These are phyloP conservation scores for Pelusios castaneus DNA, from an alignment of 2,113 vertebrate genomes.

Conservation along the genomic window DNA sequence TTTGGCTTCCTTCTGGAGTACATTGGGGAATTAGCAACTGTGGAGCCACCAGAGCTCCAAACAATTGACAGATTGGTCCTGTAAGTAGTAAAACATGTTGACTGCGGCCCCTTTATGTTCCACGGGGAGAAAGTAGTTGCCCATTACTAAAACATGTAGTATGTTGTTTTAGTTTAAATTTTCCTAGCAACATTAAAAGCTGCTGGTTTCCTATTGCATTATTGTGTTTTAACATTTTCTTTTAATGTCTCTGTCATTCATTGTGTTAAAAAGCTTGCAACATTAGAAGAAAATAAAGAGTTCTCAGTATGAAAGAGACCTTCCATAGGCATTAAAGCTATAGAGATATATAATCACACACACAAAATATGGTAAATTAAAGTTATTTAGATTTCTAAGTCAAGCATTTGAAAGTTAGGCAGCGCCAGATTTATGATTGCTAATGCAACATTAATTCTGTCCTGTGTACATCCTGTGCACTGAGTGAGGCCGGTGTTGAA, in stretches of 20 bases:
- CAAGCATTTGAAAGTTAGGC: constrained; percentile 1
- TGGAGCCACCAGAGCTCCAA: constrained; percentile 82
- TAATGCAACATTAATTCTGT: background rate
- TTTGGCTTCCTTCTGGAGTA: constrained; percentile 93
- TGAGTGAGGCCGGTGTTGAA: background rate
- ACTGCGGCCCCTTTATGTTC: background rate
- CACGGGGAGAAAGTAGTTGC: background rate
- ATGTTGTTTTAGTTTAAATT: background rate
- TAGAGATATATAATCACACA: background rate
- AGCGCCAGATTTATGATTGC: background rate
- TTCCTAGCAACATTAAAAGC: background rate
- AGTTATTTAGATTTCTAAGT: background rate
- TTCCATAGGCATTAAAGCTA: background rate
- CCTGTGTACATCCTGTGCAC: background rate
- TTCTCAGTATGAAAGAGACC: background rate
- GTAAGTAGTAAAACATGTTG: constrained; percentile 79
- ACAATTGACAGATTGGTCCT: constrained; percentile 84
- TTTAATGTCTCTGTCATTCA: background rate
- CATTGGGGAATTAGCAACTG: constrained; percentile 83
- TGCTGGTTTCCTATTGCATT: background rate
- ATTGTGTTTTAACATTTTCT: background rate
- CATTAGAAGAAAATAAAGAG: background rate
- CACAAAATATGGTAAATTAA: background rate
- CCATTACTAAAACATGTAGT: background rate
- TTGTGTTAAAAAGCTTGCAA: background rate